Base-by-base conservation (phyloP, 2,888 invertebrate species). In the Trachelus tabidus region DNA sequence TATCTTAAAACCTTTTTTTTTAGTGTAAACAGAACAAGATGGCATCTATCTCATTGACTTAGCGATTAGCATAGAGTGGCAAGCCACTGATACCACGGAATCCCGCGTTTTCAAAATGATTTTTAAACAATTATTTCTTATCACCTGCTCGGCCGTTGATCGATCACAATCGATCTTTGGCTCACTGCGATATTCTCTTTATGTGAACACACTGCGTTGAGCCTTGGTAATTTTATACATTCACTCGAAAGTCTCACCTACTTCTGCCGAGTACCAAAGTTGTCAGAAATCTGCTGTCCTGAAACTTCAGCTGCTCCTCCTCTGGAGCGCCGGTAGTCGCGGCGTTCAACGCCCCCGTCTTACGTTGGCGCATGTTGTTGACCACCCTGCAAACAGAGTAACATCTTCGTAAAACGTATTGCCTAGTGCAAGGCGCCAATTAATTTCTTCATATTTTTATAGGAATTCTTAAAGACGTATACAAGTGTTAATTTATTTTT, bases 241-340 rank as follows among this genome's bases (percentile, higher is more conserved):
- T 74, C 74, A 37, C 74, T 23, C 23, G 74, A 34, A 74, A 74
- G 30, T 31, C 87, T 89, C 85, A 91, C 91, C 90, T 89, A 86
- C 83, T 91, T 84, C 88, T 87, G 34, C 91, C 91, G 73, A 91
- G 88, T 73, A 91, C 91, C 73, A 91, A 85, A 78, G 89, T 89
- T 77, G 90, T 89, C 75, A 91, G 83, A 82, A 91, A 91, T 79
- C 90, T 81, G 76, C 82, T 86, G 83, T 91, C 90, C 84, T 91
- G 91, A 81, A 91, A 91, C 80, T 89, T 90, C 77, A 91, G 86
- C 81, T 88, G 89, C 79, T 90, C 90, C 81, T 89, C 87, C 71
- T 71, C 71, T 23, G 71, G 31, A 71, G 71, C 71, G 71, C 71
- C 84, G 73, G 86, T 83, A 81, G 88, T 84, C 79, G 87, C 82